Evolutionary conservation across 2,113 vertebrate species (phyloP).

Genomic region (Argyrosomus japonicus): DNA sequence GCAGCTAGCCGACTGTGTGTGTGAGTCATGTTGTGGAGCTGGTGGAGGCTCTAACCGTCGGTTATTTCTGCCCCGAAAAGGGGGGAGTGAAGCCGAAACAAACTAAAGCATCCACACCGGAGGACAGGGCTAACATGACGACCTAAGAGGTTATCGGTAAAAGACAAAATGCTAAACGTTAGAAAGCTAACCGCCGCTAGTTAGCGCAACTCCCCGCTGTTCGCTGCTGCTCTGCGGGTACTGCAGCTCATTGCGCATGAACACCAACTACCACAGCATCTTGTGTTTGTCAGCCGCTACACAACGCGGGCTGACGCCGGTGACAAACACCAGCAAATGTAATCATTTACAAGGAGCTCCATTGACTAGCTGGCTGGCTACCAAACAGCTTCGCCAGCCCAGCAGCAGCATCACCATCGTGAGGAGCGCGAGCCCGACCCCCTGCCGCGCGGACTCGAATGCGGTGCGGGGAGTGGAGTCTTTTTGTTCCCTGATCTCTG

Average conservation of each 20-base stretch:
- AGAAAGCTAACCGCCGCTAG: constrained; percentile 26
- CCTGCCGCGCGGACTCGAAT: constrained; percentile 4
- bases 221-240: neutral
- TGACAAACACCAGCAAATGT: neutral
- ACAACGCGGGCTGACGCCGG: neutral
- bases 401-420: constrained; percentile 24
- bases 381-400: constrained; percentile 12
- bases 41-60: neutral
- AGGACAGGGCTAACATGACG: constrained; percentile 10
- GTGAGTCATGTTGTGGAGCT: constrained; percentile 28
- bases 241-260: neutral
- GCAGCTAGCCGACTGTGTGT: constrained; percentile 16
- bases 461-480: accelerated
- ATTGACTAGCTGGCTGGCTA: neutral
- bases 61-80: neutral
- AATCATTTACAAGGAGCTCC: neutral
- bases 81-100: neutral
- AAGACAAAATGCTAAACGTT: neutral
- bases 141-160: neutral
- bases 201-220: neutral
- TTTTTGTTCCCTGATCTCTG: accelerated
- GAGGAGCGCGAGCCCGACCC: constrained; percentile 20
- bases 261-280: neutral
- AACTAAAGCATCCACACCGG: neutral
- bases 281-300: neutral